Evolutionary conservation across 2,888 invertebrate genomes (phyloP).

Genomic region (Nomada lathburiana): DNA sequence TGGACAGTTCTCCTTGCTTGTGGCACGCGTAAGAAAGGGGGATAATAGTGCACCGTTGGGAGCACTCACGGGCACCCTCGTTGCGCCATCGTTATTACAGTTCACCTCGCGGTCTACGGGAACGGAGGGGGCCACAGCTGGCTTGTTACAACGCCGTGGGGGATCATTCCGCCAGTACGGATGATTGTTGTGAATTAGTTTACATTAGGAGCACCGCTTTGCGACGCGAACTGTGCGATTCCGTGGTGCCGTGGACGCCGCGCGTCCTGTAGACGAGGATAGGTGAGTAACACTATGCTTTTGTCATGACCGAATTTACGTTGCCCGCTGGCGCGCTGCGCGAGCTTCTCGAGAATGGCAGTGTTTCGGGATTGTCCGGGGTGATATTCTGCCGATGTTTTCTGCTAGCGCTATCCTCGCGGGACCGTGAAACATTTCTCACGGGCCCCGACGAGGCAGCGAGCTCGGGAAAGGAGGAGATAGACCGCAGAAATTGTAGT

Average conservation of each 20-base stretch:
- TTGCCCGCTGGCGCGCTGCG: no score
- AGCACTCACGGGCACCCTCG: constrained; percentile 24
- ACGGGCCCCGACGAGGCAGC: no score
- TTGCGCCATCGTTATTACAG: constrained; percentile 20
- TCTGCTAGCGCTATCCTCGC: no score
- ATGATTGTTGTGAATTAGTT: constrained; percentile 58
- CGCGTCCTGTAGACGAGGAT: constrained; percentile 27
- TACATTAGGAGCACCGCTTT: constrained; percentile 25
- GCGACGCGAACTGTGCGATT: constrained; percentile 67
- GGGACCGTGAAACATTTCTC: no score
- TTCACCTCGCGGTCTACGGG: constrained; percentile 9
- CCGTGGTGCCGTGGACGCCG: constrained; percentile 45
- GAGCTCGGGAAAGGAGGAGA: no score
- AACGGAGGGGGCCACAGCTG: constrained; percentile 3
- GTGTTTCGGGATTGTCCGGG: no score
- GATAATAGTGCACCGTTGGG: constrained; percentile 5
- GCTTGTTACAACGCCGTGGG: not conserved
- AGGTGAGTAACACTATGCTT: constrained; percentile 43
- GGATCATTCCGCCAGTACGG: constrained; percentile 12
- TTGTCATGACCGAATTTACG: no score
- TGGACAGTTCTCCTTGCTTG: not conserved
- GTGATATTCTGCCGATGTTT: no score
- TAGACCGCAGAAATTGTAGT: no score
- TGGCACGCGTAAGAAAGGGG: not conserved
- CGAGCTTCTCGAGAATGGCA: no score